phyloP scores from a whole-genome alignment of 2,113 vertebrate genomes.

The Platichthys flesus region DNA sequence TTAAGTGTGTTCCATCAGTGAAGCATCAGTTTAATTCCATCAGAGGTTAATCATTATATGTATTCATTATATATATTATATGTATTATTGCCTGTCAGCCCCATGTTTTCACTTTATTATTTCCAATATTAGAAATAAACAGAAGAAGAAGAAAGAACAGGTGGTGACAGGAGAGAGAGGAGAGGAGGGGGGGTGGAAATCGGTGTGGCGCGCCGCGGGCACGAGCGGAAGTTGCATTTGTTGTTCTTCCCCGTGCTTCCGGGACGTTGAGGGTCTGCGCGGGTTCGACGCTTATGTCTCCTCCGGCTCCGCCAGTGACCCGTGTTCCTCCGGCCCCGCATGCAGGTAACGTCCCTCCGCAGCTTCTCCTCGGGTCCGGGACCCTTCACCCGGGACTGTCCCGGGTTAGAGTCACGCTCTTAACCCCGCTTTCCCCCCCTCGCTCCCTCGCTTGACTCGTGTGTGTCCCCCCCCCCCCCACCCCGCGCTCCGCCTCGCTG shows the following conservation, averaged over 20 bases:
- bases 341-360: slow-evolving; percentile 77
- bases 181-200: neutral
- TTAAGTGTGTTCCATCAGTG: too few species aligned
- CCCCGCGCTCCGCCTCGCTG: slow-evolving; percentile 10
- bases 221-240: slow-evolving; percentile 80
- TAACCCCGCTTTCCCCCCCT: neutral
- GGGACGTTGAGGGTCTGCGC: slow-evolving; percentile 71
- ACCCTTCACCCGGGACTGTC: rapidly evolving
- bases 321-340: slow-evolving; percentile 72
- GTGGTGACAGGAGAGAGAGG: too few species aligned
- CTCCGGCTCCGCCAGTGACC: slow-evolving; percentile 44
- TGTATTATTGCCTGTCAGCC: too few species aligned
- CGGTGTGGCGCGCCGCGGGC: neutral
- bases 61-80: too few species aligned
- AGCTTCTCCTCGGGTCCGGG: neutral
- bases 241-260: slow-evolving; percentile 80
- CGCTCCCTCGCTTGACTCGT: neutral
- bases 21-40: too few species aligned
- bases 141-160: neutral
- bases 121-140: neutral
- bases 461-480: neutral
- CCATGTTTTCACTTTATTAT: neutral
- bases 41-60: too few species aligned
- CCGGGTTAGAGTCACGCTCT: neutral
- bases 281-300: slow-evolving; percentile 74